Conservation (phyloP, 2,113 vertebrate genomes). For the Chaetodon auriga region DNA sequence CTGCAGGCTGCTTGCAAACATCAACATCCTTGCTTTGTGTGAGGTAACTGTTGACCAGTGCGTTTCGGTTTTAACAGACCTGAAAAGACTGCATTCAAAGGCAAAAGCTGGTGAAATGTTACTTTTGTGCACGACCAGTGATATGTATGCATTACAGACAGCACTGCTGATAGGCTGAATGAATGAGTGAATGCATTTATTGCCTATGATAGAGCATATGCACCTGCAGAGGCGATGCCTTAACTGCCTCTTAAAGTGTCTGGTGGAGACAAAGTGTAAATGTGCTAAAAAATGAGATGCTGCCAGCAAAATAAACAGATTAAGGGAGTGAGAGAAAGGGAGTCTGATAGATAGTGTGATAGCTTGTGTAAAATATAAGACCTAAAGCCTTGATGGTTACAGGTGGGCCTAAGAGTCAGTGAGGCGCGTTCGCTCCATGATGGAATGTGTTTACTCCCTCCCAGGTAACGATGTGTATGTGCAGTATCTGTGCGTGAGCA, state of each 20-base stretch:
- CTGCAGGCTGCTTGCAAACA: background rate
- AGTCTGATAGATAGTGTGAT: constrained; percentile 1
- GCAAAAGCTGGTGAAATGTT: no score
- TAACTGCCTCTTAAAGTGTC: constrained; percentile 1
- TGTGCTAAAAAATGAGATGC: background rate
- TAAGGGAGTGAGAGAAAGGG: background rate
- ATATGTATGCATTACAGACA: background rate
- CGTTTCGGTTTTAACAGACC: background rate
- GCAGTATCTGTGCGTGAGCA: constrained; percentile 9
- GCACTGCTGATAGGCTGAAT: background rate
- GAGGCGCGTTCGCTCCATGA: constrained; percentile 27
- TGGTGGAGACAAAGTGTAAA: constrained; percentile 11
- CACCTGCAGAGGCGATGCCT: background rate
- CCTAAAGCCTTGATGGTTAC: constrained; percentile 6
- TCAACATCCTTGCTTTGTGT: background rate
- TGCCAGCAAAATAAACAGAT: constrained; percentile 7
- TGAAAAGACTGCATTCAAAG: background rate
- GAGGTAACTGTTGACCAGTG: background rate
- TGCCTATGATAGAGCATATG: background rate
- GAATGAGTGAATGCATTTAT: background rate
- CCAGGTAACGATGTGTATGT: constrained; percentile 46
- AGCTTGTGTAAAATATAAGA: constrained; percentile 16
- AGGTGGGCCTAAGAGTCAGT: constrained; percentile 50
- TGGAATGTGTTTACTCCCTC: constrained; percentile 73
- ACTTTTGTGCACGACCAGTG: background rate